Percentiles rank a stretch among this genome's conserved stretches.
Evolutionary conservation across 2,888 invertebrate genomes (phyloP).

Genomic region (Phrixothrix hirtus): DNA sequence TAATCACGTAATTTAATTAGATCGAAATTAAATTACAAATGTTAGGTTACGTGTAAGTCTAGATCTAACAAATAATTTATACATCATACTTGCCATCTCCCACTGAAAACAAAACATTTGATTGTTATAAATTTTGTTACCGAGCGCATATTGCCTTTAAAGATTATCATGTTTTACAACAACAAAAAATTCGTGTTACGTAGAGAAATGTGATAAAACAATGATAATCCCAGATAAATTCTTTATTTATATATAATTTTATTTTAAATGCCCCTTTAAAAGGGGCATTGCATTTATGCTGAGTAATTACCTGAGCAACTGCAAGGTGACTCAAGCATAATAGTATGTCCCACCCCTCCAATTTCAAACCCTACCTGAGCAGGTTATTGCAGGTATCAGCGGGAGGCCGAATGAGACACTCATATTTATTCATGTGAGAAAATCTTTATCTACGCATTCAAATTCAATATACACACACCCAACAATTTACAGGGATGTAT

Average conservation of each 20-base stretch:
- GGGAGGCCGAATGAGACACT: slow-evolving; percentile 8
- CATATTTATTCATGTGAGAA: slow-evolving; percentile 10
- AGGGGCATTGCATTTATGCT: no score
- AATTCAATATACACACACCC: no score
- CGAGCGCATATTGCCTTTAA: background rate
- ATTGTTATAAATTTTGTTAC: background rate
- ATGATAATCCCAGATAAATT: background rate
- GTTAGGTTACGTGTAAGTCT: no score
- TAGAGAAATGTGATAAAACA: background rate
- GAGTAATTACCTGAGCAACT: slow-evolving; percentile 8
- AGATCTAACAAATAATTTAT: no score
- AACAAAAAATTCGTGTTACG: background rate
- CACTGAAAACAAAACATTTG: no score
- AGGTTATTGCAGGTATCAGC: slow-evolving; percentile 10
- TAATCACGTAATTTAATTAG: no score
- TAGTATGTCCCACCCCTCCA: slow-evolving; percentile 9
- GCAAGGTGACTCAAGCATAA: slow-evolving; percentile 14
- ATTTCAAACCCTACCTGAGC: slow-evolving; percentile 7
- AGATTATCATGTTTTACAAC: background rate
- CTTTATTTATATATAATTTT: background rate
- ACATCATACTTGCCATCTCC: no score
- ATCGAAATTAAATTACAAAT: no score
- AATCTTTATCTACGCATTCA: background rate
- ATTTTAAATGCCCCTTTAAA: background rate
- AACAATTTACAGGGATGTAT: no score